Base-by-base conservation (phyloP, 2,113 vertebrate species). In the Sterrhoptilus dennistouni region DNA sequence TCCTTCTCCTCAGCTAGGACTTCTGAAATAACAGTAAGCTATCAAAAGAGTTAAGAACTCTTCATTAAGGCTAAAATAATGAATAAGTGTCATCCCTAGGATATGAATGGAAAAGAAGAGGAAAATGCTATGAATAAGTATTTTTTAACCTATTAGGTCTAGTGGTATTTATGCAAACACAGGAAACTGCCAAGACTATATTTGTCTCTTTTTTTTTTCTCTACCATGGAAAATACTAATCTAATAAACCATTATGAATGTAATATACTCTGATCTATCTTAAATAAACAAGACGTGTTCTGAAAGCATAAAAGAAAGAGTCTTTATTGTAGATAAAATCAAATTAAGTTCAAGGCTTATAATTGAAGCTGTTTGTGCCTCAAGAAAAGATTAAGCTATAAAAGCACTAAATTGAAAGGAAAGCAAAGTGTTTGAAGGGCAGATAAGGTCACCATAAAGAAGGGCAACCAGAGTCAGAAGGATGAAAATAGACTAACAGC, bases 261-360 rank as follows among this genome's bases (percentile, higher is more conserved):
- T 69, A 71, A 56, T 68, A 57, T 66, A 10, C 15, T 40, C 33
- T 89, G 69, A 69, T 92, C 23, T 91, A 28, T 79, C 60, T 96
- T 94, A 91, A 96, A 91, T 69, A 93, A 90, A 84, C 22, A 83
- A 83, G 38, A 94, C 53, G 28, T 84, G 18, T 50, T 80, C 80
- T 92, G 60, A 93, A 90, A 90, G 18, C 44, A 60, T 54, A 69
- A 66, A 89, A 89, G 16, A 38, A 87, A 60, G 76, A 28, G 28
- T 81, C 44, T 94, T 68, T 66, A 65, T 74, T 93, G 24, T 40
- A 87, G 89, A 93, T 93, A 87, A 97, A 92, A 91, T 66, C 47
- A 92, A 92, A 96, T 84, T 66, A 87, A 77, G 23, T 80, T 94
- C n/a, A 69, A 91, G 28, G 49, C 60, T 74, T 70, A 59, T 84